phyloP scores from a whole-genome alignment of 1,140 invertebrate genomes.

The Zaprionus taronus region DNA sequence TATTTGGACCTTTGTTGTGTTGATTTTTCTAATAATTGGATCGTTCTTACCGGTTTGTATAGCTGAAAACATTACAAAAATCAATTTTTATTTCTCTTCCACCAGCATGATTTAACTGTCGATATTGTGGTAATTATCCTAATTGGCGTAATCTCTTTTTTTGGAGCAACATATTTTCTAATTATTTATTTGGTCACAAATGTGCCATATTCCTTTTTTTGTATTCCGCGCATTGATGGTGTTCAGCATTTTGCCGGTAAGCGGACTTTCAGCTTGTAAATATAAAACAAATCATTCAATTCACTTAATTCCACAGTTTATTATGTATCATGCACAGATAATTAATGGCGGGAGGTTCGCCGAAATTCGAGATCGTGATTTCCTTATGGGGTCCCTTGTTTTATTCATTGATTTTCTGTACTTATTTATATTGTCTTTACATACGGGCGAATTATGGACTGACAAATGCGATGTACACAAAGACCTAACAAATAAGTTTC shows the following conservation, averaged over 20 bases:
- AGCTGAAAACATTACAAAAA: not conserved
- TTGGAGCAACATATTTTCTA: constrained; percentile 59
- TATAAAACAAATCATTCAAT: not conserved
- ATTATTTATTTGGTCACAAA: constrained; percentile 59
- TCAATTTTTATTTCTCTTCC: not conserved
- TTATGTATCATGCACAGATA: constrained; percentile 71
- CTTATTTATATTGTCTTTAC: constrained; percentile 53
- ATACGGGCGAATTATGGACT: constrained; percentile 47
- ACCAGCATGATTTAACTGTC: constrained; percentile 56
- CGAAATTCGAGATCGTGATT: constrained; percentile 60
- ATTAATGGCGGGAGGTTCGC: constrained; percentile 65
- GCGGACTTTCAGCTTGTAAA: not conserved
- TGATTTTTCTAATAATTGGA: constrained; percentile 41
- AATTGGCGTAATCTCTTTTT: constrained; percentile 32
- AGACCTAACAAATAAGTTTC: not conserved
- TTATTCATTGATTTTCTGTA: constrained; percentile 63
- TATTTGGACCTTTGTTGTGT: constrained; percentile 38
- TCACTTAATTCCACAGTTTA: constrained; percentile 36
- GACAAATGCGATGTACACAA: constrained; percentile 36
- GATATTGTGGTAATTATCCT: constrained; percentile 61
- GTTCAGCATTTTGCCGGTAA: constrained; percentile 34
- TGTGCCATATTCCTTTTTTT: constrained; percentile 38
- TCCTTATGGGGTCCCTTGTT: constrained; percentile 50
- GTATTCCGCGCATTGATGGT: constrained; percentile 35
- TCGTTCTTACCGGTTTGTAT: constrained; percentile 47